Base-by-base conservation (phyloP, 2,113 vertebrate genomes). In the Bagarius yarrelli region DNA sequence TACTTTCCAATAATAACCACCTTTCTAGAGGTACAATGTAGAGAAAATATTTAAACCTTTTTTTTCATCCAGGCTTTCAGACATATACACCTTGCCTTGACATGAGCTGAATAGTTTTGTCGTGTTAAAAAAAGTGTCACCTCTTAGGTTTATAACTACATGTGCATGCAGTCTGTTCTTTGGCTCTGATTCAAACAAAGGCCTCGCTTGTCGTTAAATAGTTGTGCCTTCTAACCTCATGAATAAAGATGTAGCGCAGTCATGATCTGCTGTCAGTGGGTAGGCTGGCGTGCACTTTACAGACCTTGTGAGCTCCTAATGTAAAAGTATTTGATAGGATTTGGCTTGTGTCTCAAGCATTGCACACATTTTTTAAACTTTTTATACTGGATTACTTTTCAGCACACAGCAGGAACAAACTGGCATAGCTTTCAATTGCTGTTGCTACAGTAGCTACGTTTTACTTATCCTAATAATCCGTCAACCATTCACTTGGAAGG, bases 341-440 rank as follows among this genome's bases (percentile, higher is more conserved):
- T 91, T 91, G 76, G 78, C 85, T 83, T 77, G 78, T 83, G 83
- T 88, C 88, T 91, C 73, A 86, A 88, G 82, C 86, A 89, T 85
- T 86, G 80, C 78, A 82, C 85, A 34, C 21, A 81, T 72, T 64
- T 88, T 88, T 88, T 4, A 40, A 3, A 40, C 36, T 40, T 87
- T 85, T 87, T 72, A 3, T 73, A 83, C 85, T 90, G 81, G 88
- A 90, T 90, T 90, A 82, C 83, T 77, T 86, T 89, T 83, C 85
- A 85, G 74, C 16, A 67, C 34, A 50, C 16, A 44, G 66, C 67
- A 21, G 18, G 47, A 72, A 76, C 47, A 36, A 71, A 59, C 77
- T 76, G 80, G 80, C 80, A 69, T 83, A 85, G n/a, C 86, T 84
- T 87, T 85, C 78, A 82, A 85, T 83, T 25, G 32, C 30, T 67